Conservation (phyloP, 2,797 vertebrate species). For the Synanceia verrucosa region DNA sequence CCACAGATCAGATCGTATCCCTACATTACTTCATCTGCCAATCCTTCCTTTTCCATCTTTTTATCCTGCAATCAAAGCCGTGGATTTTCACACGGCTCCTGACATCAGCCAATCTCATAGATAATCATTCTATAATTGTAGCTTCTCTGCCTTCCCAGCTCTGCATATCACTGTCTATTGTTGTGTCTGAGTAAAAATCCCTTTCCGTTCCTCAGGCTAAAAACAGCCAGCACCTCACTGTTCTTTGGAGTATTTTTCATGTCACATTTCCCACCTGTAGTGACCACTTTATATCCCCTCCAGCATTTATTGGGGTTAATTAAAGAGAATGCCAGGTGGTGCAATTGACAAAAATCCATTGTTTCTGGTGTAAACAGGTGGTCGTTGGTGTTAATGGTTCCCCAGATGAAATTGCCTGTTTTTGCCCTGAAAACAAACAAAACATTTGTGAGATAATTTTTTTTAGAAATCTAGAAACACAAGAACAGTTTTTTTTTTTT, state of each 20-base stretch:
- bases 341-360: conserved; percentile 19
- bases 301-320: conserved; percentile 31
- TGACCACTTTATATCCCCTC: conserved; percentile 29
- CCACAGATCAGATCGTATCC: conserved; percentile 12
- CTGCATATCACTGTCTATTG: not conserved
- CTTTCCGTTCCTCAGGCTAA: conserved; percentile 15
- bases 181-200: not conserved
- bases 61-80: not conserved
- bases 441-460: conserved; percentile 25
- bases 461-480: no score
- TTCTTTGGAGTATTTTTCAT: conserved; percentile 1
- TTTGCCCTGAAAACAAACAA: conserved; percentile 27
- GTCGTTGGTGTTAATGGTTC: conserved; percentile 21
- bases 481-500: not conserved
- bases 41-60: not conserved
- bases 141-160: conserved; percentile 1
- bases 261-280: conserved; percentile 26
- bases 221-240: not conserved
- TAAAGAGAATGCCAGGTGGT: conserved; percentile 40
- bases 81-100: conserved; percentile 4
- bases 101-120: not conserved
- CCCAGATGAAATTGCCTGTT: conserved; percentile 11
- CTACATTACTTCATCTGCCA: not conserved
- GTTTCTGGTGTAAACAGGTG: conserved; percentile 34
- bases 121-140: conserved; percentile 13